Conservation (phyloP, 2,888 invertebrate species). For the Orthosia gothica region DNA sequence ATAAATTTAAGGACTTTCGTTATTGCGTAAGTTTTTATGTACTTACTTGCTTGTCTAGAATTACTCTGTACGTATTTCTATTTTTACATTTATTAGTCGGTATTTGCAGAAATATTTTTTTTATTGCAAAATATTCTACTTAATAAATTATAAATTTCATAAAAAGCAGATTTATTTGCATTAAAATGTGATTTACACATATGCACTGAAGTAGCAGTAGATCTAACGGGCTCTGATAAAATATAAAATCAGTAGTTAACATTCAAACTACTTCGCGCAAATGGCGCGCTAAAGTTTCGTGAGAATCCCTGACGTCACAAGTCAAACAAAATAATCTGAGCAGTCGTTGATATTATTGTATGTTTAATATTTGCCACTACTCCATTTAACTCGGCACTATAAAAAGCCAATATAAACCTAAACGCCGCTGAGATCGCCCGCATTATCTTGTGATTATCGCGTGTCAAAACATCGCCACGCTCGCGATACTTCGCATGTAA, state of each 20-base stretch:
- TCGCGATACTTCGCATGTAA: slow-evolving; percentile 92
- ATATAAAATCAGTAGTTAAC: slow-evolving; percentile 11
- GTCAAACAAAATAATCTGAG: slow-evolving; percentile 76
- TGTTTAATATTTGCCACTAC: slow-evolving; percentile 78
- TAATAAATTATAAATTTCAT: background rate
- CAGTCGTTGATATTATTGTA: slow-evolving; percentile 79
- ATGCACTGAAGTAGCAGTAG: background rate
- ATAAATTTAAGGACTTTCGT: slow-evolving; percentile 17
- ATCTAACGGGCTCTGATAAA: background rate
- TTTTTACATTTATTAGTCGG: no score
- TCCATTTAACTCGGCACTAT: slow-evolving; percentile 82
- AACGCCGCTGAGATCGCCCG: slow-evolving; percentile 90
- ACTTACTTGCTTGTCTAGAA: background rate
- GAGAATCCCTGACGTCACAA: slow-evolving; percentile 71
- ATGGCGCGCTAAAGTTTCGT: slow-evolving; percentile 63
- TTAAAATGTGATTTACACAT: background rate
- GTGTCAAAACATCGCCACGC: slow-evolving; percentile 92
- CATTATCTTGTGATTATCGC: slow-evolving; percentile 92
- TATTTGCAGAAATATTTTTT: background rate
- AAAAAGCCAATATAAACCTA: slow-evolving; percentile 91
- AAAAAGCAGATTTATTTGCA: background rate
- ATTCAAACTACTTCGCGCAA: slow-evolving; percentile 17
- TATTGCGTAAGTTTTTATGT: background rate
- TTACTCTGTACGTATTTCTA: no score
- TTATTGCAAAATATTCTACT: no score